Evolutionary conservation across 2,888 invertebrate species (phyloP).

Genomic region (Lithophane socia): DNA sequence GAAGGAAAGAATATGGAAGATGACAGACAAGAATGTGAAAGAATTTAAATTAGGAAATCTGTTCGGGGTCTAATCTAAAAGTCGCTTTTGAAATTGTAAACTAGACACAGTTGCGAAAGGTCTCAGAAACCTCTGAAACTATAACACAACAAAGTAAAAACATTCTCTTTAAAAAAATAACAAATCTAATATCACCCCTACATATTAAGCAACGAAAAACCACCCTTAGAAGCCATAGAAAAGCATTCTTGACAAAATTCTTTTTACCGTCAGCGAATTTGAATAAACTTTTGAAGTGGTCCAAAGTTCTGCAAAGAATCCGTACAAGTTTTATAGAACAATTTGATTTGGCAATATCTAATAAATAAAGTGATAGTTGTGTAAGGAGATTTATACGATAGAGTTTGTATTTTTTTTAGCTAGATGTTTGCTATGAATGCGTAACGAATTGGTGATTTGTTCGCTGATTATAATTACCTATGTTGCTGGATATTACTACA

Average conservation of each 20-base stretch:
- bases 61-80: not conserved
- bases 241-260: not conserved
- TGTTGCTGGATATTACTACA: constrained; percentile 22
- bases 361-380: constrained; percentile 2
- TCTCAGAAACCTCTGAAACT: not conserved
- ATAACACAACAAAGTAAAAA: not conserved
- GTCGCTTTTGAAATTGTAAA: not conserved
- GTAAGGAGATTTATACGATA: not conserved
- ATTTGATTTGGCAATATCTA: constrained; percentile 19
- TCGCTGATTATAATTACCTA: constrained; percentile 32
- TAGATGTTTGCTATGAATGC: not conserved
- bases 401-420: constrained; percentile 2
- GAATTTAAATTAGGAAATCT: not conserved
- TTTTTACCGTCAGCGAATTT: not conserved
- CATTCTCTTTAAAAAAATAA: not conserved
- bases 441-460: constrained; percentile 34
- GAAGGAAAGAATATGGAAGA: constrained; percentile 13
- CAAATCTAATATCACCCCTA: not conserved
- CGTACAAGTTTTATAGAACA: not conserved
- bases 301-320: not conserved
- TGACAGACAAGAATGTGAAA: constrained; percentile 19
- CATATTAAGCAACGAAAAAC: not conserved
- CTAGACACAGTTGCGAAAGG: not conserved
- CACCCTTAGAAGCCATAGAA: not conserved
- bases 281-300: not conserved